Base-by-base conservation (phyloP, 2,797 vertebrate genomes). In the Pterois miles region DNA sequence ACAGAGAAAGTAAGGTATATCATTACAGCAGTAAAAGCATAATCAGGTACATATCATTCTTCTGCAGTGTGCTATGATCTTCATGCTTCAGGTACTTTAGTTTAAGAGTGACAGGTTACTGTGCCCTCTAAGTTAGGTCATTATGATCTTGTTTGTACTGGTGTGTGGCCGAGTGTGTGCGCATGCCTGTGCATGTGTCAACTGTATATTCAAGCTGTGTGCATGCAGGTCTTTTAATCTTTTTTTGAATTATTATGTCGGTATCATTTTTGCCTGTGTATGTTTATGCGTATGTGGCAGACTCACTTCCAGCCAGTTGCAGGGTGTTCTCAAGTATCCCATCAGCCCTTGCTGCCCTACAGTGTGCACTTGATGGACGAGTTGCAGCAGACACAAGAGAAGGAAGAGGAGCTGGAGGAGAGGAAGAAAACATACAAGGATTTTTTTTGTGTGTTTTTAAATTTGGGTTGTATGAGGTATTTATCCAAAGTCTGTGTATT, bases 241-340 rank as follows among this genome's bases (percentile, higher is more conserved):
- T 46, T 53, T 58, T 40, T 56, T 33, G 9, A 22, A 16, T 36
- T 22, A 23, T 20, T 50, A n/a, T 64, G 10, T 62, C 27, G 4
- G 14, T 23, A 20, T 10, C 0, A 67, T 60, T 53, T 81, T 31
- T 60, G 8, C 8, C 5, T 62, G 25, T 9, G 2, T 68, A 10
- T 69, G 40, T 52, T 9, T 53, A 6, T 50, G 8, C 12, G 23
- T 43, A 12, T 50, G 48, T 29, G 10, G 5, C 7, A 13, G 43
- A 81, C 86, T 92, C 75, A 97, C 96, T 91, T 97, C 94, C 52
- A 96, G 78, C 94, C 95, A 96, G 77, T 65, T 95, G 64, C 83
- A 78, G 1, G 92, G 85, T 62, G 76, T 91, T 56, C 54, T 88
- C 89, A 91, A 95, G 84, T 94, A 94, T 83, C 64, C 68, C 69